Evolutionary conservation across 1,140 invertebrate species (phyloP).

Genomic region (Apis cerana): DNA sequence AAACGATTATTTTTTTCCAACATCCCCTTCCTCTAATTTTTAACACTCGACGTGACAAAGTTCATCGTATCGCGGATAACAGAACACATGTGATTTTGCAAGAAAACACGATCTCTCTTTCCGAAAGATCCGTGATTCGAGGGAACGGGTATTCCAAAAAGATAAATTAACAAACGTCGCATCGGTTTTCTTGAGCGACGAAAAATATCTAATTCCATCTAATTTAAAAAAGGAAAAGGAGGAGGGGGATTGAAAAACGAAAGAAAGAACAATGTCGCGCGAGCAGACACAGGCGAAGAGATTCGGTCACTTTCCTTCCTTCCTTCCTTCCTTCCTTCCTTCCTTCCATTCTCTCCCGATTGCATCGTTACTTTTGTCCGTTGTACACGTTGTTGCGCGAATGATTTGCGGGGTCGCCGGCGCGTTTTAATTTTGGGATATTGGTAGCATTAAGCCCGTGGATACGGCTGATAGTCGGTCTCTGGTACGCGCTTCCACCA

Average conservation of each 20-base stretch:
- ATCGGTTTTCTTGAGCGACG: too few species aligned
- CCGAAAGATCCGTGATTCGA: neutral
- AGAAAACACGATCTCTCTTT: neutral
- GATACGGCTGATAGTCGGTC: slow-evolving; percentile 57
- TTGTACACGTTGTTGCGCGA: slow-evolving; percentile 51
- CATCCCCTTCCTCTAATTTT: too few species aligned
- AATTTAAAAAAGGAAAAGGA: neutral
- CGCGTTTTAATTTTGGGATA: slow-evolving; percentile 74
- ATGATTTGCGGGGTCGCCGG: slow-evolving; percentile 69
- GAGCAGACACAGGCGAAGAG: neutral
- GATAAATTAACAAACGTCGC: neutral
- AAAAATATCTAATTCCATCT: too few species aligned
- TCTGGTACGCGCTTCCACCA: slow-evolving; percentile 36
- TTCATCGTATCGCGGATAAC: too few species aligned
- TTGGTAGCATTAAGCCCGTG: slow-evolving; percentile 67
- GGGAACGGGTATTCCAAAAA: too few species aligned
- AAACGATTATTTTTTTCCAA: too few species aligned
- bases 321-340: slow-evolving; percentile 12
- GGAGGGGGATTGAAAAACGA: neutral
- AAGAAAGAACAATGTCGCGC: neutral
- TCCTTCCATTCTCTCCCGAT: slow-evolving; percentile 22
- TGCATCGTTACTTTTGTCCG: slow-evolving; percentile 61
- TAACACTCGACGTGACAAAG: too few species aligned
- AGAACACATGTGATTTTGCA: too few species aligned
- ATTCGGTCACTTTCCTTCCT: slow-evolving; percentile 10